These are phyloP conservation scores for Epinotia bilunana DNA, from an alignment of 2,888 invertebrate genomes.

Conservation along the genomic window DNA sequence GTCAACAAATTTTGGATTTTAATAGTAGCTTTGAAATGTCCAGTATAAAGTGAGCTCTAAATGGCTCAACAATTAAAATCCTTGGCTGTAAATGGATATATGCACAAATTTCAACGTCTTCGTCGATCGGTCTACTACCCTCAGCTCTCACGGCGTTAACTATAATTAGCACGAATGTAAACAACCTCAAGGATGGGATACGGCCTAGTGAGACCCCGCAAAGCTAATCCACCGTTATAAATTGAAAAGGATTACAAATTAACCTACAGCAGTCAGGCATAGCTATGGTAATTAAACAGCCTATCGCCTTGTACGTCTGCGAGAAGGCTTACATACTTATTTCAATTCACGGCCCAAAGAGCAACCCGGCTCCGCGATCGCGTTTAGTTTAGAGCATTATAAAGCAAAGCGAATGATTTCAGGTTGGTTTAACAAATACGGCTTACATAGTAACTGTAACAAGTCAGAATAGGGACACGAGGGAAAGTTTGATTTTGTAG, in stretches of 20 bases:
- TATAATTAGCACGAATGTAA: slow-evolving; percentile 40
- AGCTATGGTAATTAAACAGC: slow-evolving; percentile 64
- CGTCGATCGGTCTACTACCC: slow-evolving; percentile 1
- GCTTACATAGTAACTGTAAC: slow-evolving; percentile 10
- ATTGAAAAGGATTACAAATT: slow-evolving; percentile 51
- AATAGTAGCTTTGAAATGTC: too few species aligned
- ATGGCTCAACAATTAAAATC: too few species aligned
- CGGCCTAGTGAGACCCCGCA: slow-evolving; percentile 30
- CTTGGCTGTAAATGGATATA: too few species aligned
- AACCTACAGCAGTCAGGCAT: slow-evolving; percentile 45
- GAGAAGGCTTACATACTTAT: slow-evolving; percentile 67
- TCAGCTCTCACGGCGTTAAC: slow-evolving; percentile 1
- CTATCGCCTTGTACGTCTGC: slow-evolving; percentile 63
- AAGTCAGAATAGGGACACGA: slow-evolving; percentile 2
- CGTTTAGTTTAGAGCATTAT: slow-evolving; percentile 32
- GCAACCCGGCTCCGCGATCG: slow-evolving; percentile 52
- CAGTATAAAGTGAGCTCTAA: too few species aligned
- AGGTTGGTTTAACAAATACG: slow-evolving; percentile 11
- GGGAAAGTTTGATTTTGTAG: not conserved
- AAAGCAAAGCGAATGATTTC: slow-evolving; percentile 22
- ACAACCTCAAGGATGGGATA: slow-evolving; percentile 32
- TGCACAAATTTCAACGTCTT: not conserved
- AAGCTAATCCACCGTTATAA: slow-evolving; percentile 49
- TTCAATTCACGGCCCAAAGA: slow-evolving; percentile 67
- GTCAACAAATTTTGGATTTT: too few species aligned